Evolutionary conservation across 2,113 vertebrate species (phyloP).

Genomic region (Lipophrys pholis): DNA sequence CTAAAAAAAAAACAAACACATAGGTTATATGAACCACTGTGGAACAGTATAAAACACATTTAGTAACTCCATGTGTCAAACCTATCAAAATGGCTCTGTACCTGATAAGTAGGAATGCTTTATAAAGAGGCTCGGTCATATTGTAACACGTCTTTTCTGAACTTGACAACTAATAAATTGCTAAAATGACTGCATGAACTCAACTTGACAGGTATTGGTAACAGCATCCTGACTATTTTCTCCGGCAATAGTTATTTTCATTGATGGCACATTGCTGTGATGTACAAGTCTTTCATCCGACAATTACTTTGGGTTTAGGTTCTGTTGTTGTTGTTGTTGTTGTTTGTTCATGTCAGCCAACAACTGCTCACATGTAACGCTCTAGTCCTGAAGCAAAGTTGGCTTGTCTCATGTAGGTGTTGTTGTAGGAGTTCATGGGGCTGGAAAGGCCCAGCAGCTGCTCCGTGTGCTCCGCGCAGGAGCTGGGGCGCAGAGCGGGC

Average conservation of each 20-base stretch:
- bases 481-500: conserved; percentile 79
- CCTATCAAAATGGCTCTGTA: conserved; percentile 62
- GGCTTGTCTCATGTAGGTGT: conserved; percentile 89
- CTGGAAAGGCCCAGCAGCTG: conserved; percentile 87
- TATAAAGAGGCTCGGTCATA: conserved; percentile 50
- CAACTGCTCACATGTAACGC: conserved; percentile 87
- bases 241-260: background rate
- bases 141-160: conserved; percentile 13
- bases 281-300: background rate
- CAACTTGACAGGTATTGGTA: background rate
- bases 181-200: background rate
- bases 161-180: background rate
- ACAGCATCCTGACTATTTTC: too few species aligned
- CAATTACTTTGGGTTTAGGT: too few species aligned
- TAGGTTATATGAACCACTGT: conserved; percentile 19
- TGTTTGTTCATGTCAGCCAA: too few species aligned
- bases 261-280: background rate
- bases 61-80: conserved; percentile 66
- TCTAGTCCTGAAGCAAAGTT: conserved; percentile 89
- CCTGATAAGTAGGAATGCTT: conserved; percentile 61
- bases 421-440: conserved; percentile 85
- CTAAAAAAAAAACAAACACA: conserved; percentile 27
- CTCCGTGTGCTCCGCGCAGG: conserved; percentile 88
- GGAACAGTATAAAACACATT: conserved; percentile 10
- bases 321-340: too few species aligned